Percentiles rank a stretch among this genome's conserved stretches.
phyloP scores from a whole-genome alignment of 1,140 invertebrate genomes.

The Drosophila takahashii region DNA sequence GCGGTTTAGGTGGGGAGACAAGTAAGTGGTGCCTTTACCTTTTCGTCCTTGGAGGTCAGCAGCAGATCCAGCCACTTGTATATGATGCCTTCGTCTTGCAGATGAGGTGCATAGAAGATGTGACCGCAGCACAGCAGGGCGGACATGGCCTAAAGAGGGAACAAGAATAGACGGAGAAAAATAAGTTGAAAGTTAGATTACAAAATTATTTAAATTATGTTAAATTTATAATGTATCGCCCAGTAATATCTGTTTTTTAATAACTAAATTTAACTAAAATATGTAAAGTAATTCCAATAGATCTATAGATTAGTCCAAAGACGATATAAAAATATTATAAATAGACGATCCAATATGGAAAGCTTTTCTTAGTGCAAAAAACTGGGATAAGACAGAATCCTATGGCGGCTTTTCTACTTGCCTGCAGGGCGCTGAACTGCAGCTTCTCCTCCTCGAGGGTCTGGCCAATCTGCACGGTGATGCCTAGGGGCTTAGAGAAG shows the following conservation, averaged over 20 bases:
- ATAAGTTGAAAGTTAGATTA: too few relatives aligned
- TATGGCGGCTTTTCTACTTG: constrained; percentile 84
- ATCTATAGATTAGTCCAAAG: too few relatives aligned
- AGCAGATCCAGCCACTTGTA: constrained; percentile 97
- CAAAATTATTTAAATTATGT: neutral
- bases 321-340: too few relatives aligned
- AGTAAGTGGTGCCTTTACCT: constrained; percentile 86
- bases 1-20: neutral
- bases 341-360: too few relatives aligned
- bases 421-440: constrained; percentile 90
- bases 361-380: neutral
- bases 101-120: constrained; percentile 93
- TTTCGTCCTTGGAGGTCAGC: constrained; percentile 94
- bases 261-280: too few relatives aligned
- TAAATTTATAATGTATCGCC: neutral
- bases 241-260: too few relatives aligned
- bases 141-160: constrained; percentile 92
- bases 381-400: constrained; percentile 1
- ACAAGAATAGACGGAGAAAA: neutral
- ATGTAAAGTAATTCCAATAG: too few relatives aligned
- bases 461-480: constrained; percentile 72
- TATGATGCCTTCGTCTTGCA: constrained; percentile 95
- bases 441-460: constrained; percentile 87
- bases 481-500: constrained; percentile 88
- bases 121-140: constrained; percentile 97